Conservation (phyloP, 2,888 invertebrate species). For the Trypoxylon attenuatum region DNA sequence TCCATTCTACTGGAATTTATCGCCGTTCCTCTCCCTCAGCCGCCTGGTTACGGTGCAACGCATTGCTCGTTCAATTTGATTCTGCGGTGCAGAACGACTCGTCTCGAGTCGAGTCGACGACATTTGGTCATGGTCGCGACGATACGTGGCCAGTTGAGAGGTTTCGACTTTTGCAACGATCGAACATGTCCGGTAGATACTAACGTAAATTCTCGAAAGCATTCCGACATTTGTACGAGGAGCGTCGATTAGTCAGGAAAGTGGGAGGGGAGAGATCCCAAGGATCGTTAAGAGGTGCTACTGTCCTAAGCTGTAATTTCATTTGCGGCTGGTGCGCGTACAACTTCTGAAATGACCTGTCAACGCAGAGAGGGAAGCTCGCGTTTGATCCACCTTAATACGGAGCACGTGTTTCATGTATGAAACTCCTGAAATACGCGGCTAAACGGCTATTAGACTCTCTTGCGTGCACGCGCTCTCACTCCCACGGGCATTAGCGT, state of each 20-base stretch:
- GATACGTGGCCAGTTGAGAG: no score
- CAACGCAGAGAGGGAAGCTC: not conserved
- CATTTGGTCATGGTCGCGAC: no score
- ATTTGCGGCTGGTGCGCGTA: not conserved
- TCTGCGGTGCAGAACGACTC: not conserved
- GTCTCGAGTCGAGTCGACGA: no score
- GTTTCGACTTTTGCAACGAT: not conserved
- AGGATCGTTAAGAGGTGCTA: no score
- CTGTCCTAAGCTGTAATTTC: not conserved
- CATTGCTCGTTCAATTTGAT: not conserved
- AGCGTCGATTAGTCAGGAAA: not conserved
- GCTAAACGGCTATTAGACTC: not conserved
- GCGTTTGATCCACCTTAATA: not conserved
- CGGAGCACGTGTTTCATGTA: not conserved
- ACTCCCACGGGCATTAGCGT: not conserved
- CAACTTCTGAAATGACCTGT: not conserved
- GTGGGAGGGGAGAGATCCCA: not conserved
- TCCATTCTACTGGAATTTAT: constrained; percentile 1
- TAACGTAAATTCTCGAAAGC: not conserved
- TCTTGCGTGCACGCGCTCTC: not conserved
- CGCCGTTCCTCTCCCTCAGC: not conserved
- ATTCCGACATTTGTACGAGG: not conserved
- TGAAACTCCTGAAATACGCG: constrained; percentile 10
- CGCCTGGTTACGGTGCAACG: not conserved
- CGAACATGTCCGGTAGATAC: not conserved